Conservation (phyloP, 2,113 vertebrate genomes). For the Otis tarda region DNA sequence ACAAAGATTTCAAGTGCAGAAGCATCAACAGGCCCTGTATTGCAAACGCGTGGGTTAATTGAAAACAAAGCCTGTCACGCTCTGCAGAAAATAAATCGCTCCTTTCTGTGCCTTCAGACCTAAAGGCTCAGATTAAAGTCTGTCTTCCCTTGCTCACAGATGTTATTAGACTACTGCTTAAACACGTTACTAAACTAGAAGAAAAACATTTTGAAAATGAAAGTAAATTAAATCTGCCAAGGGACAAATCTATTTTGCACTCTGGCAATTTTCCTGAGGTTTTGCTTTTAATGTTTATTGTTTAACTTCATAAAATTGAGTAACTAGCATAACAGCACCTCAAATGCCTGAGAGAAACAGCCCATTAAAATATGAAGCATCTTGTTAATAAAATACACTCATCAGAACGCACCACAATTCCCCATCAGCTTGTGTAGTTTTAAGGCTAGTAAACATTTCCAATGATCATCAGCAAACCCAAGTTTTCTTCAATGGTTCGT, state of each 20-base stretch:
- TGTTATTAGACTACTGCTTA: not conserved
- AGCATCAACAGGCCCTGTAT: not conserved
- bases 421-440: not conserved
- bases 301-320: constrained; percentile 64
- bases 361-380: constrained; percentile 52
- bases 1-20: not conserved
- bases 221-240: constrained; percentile 22
- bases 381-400: constrained; percentile 44
- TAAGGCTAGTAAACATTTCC: not conserved
- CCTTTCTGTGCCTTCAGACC: not conserved
- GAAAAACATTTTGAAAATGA: constrained; percentile 11
- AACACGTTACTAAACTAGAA: not conserved
- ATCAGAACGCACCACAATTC: not conserved
- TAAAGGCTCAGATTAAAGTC: not conserved
- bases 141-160: not conserved
- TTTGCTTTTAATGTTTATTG: constrained; percentile 64
- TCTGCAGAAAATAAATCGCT: not conserved
- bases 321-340: constrained; percentile 27
- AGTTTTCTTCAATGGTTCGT: not conserved
- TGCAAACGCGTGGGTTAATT: not conserved
- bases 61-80: not conserved
- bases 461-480: not conserved
- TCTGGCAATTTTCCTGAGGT: constrained; percentile 25
- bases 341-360: constrained; percentile 7
- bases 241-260: constrained; percentile 37